Base-by-base conservation (phyloP, 2,797 vertebrate species). In the Spea hammondii region DNA sequence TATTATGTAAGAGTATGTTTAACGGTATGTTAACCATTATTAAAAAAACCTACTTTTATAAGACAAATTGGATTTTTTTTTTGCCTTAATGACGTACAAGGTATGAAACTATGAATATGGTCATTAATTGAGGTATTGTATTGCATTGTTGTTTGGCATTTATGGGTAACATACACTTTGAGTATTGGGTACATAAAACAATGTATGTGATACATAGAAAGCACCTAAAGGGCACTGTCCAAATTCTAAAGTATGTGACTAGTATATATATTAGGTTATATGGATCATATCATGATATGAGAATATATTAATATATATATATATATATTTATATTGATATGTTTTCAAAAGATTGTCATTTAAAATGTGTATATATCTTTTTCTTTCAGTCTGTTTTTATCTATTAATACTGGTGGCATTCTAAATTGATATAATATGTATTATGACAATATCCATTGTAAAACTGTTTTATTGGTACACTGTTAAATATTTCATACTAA, bases 401-500 rank as follows among this genome's bases (percentile, higher is more conserved):
- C 73, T 47, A 85, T 88, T 84, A 82, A 81, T 86, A 83, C 76
- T 85, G 72, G 79, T 84, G 48, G 48, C 57, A 82, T 83, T 81
- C 76, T 84, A 74, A 74, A 53, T 55, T 80, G 72, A 70, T 70
- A 65, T 59, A 70, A 70, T 65, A 69, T 74, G 47, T 82, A 75
- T 71, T 4, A 44, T 11, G 46, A 13, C 44, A 59, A 74, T 79
- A 53, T 60, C 17, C 72, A 84, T 84, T 86, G 83, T 80, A 11
- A 69, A 83, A 86, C 70, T 82, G n/a, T 77, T 72, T 83, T 83
- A 77, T 68, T 17, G 62, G 57, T 75, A 80, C 13, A 45, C 78
- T 83, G 83, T 64, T 78, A 93, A 93, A 45, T 93, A 90, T 92
- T 92, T 90, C 90, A 89, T 91, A 89, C 87, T 90, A 88, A 87